phyloP scores from a whole-genome alignment of 2,113 vertebrate genomes.

The Stigmatopora nigra region DNA sequence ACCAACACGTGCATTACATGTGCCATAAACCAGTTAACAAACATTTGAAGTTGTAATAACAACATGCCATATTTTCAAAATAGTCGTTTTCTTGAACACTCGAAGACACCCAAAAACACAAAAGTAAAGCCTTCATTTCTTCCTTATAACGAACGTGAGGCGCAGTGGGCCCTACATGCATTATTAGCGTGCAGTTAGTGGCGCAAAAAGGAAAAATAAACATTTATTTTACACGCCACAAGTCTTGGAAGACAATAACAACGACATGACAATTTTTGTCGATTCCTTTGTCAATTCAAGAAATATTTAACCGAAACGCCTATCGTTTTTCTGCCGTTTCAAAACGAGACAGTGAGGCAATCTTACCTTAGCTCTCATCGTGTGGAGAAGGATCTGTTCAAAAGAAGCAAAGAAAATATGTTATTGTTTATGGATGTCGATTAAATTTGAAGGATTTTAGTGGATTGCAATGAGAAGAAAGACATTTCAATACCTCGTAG shows the following conservation, averaged over 20 bases:
- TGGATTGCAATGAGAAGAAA: slow-evolving; percentile 49
- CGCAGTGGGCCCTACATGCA: neutral
- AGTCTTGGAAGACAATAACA: neutral
- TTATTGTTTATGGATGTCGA: slow-evolving; percentile 38
- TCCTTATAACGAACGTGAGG: neutral
- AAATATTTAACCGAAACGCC: neutral
- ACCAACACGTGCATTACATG: neutral
- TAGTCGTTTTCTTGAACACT: neutral
- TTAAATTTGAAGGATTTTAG: slow-evolving; percentile 31
- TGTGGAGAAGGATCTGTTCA: slow-evolving; percentile 63
- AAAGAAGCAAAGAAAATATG: slow-evolving; percentile 17
- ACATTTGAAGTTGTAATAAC: neutral
- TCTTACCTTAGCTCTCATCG: slow-evolving; percentile 89
- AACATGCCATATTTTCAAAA: neutral
- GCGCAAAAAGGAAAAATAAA: too few relatives aligned
- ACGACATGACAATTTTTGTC: neutral
- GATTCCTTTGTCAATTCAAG: neutral
- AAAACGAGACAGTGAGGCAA: neutral
- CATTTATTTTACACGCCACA: neutral
- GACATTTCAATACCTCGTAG: slow-evolving; percentile 5
- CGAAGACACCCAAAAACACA: neutral
- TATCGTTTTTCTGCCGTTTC: neutral
- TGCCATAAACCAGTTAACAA: neutral
- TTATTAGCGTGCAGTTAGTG: neutral
- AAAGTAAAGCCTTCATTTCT: neutral